Conservation (phyloP, 2,797 vertebrate species). For the Crax fasciolata region DNA sequence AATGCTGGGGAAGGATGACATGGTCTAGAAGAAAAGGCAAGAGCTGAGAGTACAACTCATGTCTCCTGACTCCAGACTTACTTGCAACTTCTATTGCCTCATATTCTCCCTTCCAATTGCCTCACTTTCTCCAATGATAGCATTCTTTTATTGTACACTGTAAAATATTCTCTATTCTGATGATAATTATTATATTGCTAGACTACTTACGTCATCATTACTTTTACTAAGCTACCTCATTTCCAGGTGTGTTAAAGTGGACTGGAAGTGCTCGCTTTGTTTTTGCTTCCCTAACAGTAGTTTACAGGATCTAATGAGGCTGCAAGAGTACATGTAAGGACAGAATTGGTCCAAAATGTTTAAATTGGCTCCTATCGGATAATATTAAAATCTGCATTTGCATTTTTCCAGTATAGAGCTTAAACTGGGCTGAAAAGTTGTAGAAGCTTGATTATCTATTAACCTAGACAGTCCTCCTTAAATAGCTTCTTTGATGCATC, state of each 20-base stretch:
- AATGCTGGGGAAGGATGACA: not conserved
- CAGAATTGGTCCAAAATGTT: not conserved
- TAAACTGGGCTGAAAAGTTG: not conserved
- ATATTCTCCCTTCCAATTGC: not conserved
- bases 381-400: not conserved
- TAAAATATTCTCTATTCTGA: not conserved
- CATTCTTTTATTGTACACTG: not conserved
- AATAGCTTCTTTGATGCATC: slow-evolving; percentile 29
- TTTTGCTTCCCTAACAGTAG: not conserved
- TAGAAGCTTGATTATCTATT: not conserved
- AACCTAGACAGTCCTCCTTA: slow-evolving; percentile 50
- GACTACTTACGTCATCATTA: not conserved
- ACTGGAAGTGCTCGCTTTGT: not conserved
- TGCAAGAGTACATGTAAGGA: not conserved
- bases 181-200: not conserved
- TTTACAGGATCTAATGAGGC: not conserved
- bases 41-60: not conserved
- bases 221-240: not conserved
- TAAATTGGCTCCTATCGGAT: not conserved
- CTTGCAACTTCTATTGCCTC: not conserved
- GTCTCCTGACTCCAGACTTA: not conserved
- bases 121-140: not conserved
- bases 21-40: not conserved
- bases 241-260: not conserved
- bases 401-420: not conserved